These are phyloP conservation scores for Cantharis lateralis DNA, from an alignment of 2,888 invertebrate genomes.

Conservation along the genomic window DNA sequence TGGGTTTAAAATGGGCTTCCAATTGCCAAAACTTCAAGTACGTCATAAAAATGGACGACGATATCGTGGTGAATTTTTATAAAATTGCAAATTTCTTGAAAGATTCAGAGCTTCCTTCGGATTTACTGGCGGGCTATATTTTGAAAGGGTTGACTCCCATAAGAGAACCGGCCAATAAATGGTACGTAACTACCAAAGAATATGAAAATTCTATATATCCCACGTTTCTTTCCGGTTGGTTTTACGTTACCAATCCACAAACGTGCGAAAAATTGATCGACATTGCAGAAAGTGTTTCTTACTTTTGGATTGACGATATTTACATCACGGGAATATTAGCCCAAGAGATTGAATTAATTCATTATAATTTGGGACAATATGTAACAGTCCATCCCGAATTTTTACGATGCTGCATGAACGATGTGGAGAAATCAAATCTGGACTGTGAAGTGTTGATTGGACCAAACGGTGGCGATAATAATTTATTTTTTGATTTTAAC, in stretches of 20 bases:
- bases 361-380: constrained; percentile 63
- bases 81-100: constrained; percentile 59
- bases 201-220: constrained; percentile 69
- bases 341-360: constrained; percentile 60
- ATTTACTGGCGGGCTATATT: constrained; percentile 69
- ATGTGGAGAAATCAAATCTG: constrained; percentile 61
- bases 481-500: constrained; percentile 69
- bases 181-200: constrained; percentile 76
- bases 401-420: constrained; percentile 74
- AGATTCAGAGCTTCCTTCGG: constrained; percentile 48
- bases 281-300: constrained; percentile 62
- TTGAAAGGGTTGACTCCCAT: constrained; percentile 67
- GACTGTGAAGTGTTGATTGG: constrained; percentile 74
- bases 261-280: constrained; percentile 64
- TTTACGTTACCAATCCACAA: constrained; percentile 74
- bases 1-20: constrained; percentile 79
- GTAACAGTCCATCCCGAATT: constrained; percentile 75
- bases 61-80: constrained; percentile 73
- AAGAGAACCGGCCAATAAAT: constrained; percentile 72
- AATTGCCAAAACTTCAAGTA: constrained; percentile 66
- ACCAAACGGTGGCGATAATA: constrained; percentile 77
- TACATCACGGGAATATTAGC: constrained; percentile 81
- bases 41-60: constrained; percentile 82
- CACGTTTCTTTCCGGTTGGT: constrained; percentile 81
- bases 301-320: constrained; percentile 93